Evolutionary conservation across 2,888 invertebrate genomes (phyloP).

Genomic region (Nomada lathburiana): DNA sequence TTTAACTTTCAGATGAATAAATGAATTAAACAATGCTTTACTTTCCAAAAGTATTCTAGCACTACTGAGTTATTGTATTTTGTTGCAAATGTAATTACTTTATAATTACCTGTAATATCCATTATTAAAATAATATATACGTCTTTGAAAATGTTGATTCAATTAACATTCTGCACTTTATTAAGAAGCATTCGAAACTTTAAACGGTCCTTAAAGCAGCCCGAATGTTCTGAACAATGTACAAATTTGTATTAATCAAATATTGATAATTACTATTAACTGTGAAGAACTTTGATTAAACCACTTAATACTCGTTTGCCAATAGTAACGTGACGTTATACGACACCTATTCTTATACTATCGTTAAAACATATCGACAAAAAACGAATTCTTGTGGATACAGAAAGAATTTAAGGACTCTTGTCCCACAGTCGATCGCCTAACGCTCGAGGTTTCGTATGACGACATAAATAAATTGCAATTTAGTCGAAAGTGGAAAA

Average conservation of each 20-base stretch:
- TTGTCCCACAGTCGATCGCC: neutral
- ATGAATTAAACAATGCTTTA: too few species aligned
- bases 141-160: too few species aligned
- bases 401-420: neutral
- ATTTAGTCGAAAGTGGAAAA: constrained; percentile 57
- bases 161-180: too few species aligned
- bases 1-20: neutral
- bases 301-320: neutral
- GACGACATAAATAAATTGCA: constrained; percentile 32
- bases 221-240: too few species aligned
- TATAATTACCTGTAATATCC: too few species aligned
- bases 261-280: neutral
- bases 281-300: neutral
- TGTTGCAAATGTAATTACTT: too few species aligned
- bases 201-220: too few species aligned
- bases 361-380: constrained; percentile 10
- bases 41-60: too few species aligned
- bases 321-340: neutral
- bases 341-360: neutral
- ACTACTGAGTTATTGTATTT: too few species aligned
- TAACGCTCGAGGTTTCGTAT: neutral
- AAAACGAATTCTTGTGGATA: constrained; percentile 15
- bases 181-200: too few species aligned
- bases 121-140: too few species aligned
- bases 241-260: neutral